phyloP scores from a whole-genome alignment of 2,888 invertebrate genomes.

The Hesperia comma region DNA sequence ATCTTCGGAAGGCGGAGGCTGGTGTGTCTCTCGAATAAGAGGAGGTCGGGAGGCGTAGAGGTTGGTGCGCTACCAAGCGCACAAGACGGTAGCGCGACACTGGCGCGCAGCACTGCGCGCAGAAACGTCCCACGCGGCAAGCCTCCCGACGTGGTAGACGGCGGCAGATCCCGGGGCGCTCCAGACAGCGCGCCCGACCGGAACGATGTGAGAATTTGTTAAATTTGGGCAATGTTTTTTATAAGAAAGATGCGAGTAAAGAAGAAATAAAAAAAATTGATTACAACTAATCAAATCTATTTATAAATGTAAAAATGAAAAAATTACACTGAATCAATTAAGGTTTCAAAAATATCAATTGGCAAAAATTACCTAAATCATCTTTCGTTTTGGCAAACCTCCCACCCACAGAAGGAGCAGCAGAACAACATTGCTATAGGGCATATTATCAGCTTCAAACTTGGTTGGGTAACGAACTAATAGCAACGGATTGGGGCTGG shows the following conservation, averaged over 20 bases:
- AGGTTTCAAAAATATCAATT: constrained; percentile 42
- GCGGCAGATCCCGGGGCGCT: too few species aligned
- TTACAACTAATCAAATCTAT: constrained; percentile 40
- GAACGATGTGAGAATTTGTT: too few species aligned
- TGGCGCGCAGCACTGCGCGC: too few species aligned
- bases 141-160: too few species aligned
- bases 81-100: too few species aligned
- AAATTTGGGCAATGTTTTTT: constrained; percentile 40
- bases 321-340: constrained; percentile 42
- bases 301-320: constrained; percentile 37
- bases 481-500: constrained; percentile 43
- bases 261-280: constrained; percentile 32
- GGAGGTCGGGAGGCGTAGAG: too few species aligned
- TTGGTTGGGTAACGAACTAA: constrained; percentile 41
- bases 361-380: constrained; percentile 44
- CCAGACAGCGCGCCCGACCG: too few species aligned
- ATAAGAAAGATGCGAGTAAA: constrained; percentile 39
- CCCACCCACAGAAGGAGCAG: constrained; percentile 43
- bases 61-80: too few species aligned
- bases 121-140: too few species aligned
- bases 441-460: constrained; percentile 35
- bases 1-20: too few species aligned
- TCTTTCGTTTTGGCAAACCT: constrained; percentile 41
- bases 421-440: constrained; percentile 45
- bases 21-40: too few species aligned